Evolutionary conservation across 2,888 invertebrate species (phyloP).

Genomic region (Stratiomys singularior): DNA sequence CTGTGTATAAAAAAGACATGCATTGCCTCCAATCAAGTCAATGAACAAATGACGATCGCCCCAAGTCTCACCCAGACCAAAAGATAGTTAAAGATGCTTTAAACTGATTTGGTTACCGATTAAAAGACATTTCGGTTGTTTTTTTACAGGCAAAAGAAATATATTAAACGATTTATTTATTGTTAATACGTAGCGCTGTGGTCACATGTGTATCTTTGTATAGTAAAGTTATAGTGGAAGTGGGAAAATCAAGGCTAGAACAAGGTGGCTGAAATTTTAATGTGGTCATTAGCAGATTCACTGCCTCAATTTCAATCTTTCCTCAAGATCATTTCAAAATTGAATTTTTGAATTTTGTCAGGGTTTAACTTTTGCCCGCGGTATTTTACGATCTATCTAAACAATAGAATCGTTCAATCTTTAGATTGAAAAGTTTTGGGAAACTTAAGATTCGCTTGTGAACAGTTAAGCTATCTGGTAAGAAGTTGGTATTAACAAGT

Average conservation of each 20-base stretch:
- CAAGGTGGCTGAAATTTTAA: neutral
- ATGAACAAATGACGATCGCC: constrained; percentile 14
- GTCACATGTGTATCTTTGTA: neutral
- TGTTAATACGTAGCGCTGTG: neutral
- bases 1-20: neutral
- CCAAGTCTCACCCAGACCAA: neutral
- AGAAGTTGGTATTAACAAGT: too few species aligned
- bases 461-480: too few species aligned
- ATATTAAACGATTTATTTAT: neutral
- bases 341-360: too few species aligned
- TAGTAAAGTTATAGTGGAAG: neutral
- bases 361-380: too few species aligned
- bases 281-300: neutral
- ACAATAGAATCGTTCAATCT: too few species aligned
- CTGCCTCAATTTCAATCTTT: too few species aligned
- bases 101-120: too few species aligned
- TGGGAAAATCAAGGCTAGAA: constrained; percentile 1
- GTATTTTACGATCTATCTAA: too few species aligned
- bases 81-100: neutral
- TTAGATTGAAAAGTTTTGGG: too few species aligned
- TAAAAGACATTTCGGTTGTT: neutral
- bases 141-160: neutral
- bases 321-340: too few species aligned
- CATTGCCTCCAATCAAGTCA: neutral
- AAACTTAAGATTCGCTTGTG: too few species aligned